Evolutionary conservation across 1,140 invertebrate species (phyloP).

Genomic region (Palaemon carinicauda): DNA sequence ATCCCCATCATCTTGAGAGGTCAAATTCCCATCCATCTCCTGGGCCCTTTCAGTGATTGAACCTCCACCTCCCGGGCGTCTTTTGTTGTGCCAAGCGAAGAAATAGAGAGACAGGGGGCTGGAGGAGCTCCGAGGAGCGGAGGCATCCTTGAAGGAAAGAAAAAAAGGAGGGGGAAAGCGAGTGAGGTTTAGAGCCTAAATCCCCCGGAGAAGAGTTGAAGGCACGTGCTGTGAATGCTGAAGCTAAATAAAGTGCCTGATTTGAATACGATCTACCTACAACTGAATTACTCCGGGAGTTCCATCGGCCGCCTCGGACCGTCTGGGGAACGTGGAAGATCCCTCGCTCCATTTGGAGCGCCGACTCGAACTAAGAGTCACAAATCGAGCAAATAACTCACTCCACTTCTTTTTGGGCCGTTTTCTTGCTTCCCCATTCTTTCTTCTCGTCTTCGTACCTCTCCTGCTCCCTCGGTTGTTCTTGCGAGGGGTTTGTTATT

Average conservation of each 20-base stretch:
- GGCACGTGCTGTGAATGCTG: not conserved
- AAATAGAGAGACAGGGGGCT: not conserved
- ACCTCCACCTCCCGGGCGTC: no score
- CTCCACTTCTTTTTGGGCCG: not conserved
- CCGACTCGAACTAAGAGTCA: no score
- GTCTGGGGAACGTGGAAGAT: no score
- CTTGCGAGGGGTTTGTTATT: no score
- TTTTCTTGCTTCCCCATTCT: not conserved
- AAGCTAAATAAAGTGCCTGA: not conserved
- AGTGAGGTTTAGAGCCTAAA: not conserved
- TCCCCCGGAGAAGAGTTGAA: not conserved
- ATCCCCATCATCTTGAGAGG: no score
- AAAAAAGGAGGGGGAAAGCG: not conserved
- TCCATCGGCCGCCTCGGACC: no score
- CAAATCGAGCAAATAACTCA: not conserved
- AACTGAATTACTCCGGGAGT: not conserved
- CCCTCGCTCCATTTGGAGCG: not conserved
- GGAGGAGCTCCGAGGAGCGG: not conserved
- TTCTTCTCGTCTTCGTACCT: not conserved
- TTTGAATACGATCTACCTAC: constrained; percentile 1
- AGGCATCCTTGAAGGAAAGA: not conserved
- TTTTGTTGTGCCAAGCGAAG: not conserved
- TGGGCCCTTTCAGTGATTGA: no score
- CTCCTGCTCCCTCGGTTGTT: no score
- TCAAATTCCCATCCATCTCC: no score